These are phyloP conservation scores for Zoroaster sp. DNA, from an alignment of 53 echinoderm and acorn worm genomes.

Conservation along the genomic window DNA sequence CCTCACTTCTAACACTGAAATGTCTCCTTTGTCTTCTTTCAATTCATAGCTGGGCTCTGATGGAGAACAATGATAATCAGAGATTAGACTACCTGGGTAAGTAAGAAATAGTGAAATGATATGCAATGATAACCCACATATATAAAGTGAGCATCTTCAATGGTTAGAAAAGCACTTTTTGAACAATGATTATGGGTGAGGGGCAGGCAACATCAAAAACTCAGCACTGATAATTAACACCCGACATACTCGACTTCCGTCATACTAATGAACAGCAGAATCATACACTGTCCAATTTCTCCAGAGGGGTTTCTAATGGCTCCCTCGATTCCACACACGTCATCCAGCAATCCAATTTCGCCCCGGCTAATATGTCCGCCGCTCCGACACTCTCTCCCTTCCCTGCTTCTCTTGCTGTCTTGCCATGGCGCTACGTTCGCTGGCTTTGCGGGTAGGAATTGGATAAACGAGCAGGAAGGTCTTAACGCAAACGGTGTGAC, in stretches of 20 bases:
- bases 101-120: no score
- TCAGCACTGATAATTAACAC: conserved; percentile 49
- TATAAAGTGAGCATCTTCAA: no score
- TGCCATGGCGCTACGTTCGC: not conserved
- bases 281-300: conserved; percentile 53
- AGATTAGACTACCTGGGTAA: no score
- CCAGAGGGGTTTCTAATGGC: conserved; percentile 42
- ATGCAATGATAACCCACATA: no score
- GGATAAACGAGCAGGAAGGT: not conserved
- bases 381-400: not conserved
- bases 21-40: no score
- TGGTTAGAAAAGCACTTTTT: conserved; percentile 8
- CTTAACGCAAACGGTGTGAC: conserved; percentile 3
- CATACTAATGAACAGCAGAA: conserved; percentile 43
- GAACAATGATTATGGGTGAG: conserved; percentile 40
- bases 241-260: conserved; percentile 36
- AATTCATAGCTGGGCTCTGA: no score
- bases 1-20: no score
- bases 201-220: not conserved
- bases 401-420: not conserved
- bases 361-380: conserved; percentile 41
- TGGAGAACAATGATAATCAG: no score
- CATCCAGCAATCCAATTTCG: conserved; percentile 53
- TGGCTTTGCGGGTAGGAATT: not conserved
- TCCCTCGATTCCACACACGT: conserved; percentile 60